Evolutionary conservation across 2,888 invertebrate genomes (phyloP).

Genomic region (Eupsilia transversa): DNA sequence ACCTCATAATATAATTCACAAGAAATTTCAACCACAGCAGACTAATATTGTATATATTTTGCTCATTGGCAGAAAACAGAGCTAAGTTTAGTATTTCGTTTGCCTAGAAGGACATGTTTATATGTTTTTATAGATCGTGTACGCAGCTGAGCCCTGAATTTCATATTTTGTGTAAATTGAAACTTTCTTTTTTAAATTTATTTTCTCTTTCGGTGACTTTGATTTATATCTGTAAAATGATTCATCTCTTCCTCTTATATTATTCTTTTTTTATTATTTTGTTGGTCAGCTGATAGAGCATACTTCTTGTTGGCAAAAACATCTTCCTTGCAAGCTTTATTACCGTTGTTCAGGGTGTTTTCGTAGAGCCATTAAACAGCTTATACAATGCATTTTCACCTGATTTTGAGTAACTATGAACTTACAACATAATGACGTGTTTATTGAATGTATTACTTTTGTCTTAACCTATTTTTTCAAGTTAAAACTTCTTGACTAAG

Average conservation of each 20-base stretch:
- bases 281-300: background rate
- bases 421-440: background rate
- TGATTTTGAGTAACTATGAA: background rate
- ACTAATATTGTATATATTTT: slow-evolving; percentile 5
- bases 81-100: background rate
- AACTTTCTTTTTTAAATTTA: background rate
- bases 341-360: background rate
- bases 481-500: background rate
- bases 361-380: background rate
- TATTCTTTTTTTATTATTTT: background rate
- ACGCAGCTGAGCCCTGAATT: slow-evolving; percentile 1
- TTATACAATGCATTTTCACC: background rate
- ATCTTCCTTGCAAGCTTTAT: background rate
- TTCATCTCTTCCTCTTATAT: no score
- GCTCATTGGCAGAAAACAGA: slow-evolving; percentile 3
- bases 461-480: background rate
- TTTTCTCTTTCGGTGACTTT: background rate
- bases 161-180: background rate
- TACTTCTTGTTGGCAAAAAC: background rate
- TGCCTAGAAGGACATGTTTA: background rate
- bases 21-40: background rate
- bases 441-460: background rate
- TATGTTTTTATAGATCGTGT: background rate
- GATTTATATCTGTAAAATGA: background rate
- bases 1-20: slow-evolving; percentile 31